Evolutionary conservation across 2,797 vertebrate genomes (phyloP).

Genomic region (Coluber constrictor): DNA sequence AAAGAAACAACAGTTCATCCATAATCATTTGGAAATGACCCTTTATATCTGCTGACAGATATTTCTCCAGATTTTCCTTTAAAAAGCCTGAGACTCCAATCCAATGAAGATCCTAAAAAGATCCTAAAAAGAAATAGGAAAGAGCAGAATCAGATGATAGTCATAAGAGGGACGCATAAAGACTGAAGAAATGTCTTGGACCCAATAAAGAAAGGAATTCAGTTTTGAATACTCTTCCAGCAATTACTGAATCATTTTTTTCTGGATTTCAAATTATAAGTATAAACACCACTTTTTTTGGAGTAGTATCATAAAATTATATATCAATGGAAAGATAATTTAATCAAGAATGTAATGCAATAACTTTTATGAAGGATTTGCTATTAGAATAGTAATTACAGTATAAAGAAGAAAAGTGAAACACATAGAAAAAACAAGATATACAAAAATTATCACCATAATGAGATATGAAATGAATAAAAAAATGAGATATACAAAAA

Average conservation of each 20-base stretch:
- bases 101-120: not conserved
- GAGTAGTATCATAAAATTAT: too few species aligned
- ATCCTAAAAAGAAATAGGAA: not conserved
- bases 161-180: not conserved
- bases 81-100: not conserved
- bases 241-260: not conserved
- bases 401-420: too few species aligned
- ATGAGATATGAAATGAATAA: too few species aligned
- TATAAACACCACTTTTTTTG: not conserved
- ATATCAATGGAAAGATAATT: too few species aligned
- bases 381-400: too few species aligned
- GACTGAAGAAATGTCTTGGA: not conserved
- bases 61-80: not conserved
- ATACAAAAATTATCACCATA: too few species aligned
- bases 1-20: conserved; percentile 32
- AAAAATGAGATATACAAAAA: too few species aligned
- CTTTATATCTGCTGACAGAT: conserved; percentile 13
- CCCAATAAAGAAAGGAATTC: not conserved
- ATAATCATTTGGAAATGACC: not conserved
- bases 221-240: not conserved
- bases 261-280: not conserved
- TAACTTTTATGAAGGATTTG: too few species aligned
- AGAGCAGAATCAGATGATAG: not conserved
- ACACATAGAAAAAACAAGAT: too few species aligned
- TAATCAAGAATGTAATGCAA: too few species aligned